Evolutionary conservation across 2,113 vertebrate species (phyloP).

Genomic region (Myotis davidii): DNA sequence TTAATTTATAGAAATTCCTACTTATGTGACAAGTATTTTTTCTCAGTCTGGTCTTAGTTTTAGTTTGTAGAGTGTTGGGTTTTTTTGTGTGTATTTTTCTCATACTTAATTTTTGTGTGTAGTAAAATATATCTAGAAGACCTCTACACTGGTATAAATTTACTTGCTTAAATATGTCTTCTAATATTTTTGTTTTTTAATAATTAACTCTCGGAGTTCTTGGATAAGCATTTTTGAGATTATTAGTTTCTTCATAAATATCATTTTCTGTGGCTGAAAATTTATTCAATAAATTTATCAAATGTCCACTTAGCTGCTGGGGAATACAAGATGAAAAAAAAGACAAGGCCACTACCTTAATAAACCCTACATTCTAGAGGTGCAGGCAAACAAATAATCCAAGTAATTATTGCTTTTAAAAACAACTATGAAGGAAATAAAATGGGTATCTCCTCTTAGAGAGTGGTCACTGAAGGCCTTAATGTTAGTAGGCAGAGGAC

Average conservation of each 20-base stretch:
- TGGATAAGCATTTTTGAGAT: neutral
- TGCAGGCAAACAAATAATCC: neutral
- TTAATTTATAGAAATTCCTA: constrained; percentile 1
- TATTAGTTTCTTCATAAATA: neutral
- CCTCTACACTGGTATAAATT: neutral
- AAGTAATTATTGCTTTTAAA: constrained; percentile 42
- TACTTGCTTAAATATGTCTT: neutral
- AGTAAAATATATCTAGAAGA: neutral
- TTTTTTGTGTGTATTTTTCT: neutral
- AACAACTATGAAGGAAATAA: constrained; percentile 6
- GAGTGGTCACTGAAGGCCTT: neutral
- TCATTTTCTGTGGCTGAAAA: constrained; percentile 6
- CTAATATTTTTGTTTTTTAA: neutral
- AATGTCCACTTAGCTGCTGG: neutral
- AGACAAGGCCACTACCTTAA: neutral
- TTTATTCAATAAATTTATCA: neutral
- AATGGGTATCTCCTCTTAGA: neutral
- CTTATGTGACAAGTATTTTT: neutral
- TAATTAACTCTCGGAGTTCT: neutral
- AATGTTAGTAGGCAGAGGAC: neutral
- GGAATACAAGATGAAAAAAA: neutral
- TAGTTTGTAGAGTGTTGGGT: neutral
- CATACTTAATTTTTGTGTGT: neutral
- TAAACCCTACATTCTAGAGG: neutral
- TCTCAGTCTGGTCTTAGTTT: neutral